Conservation (phyloP, 35 echinoderm and acorn worm species). For the Diadema setosum region DNA sequence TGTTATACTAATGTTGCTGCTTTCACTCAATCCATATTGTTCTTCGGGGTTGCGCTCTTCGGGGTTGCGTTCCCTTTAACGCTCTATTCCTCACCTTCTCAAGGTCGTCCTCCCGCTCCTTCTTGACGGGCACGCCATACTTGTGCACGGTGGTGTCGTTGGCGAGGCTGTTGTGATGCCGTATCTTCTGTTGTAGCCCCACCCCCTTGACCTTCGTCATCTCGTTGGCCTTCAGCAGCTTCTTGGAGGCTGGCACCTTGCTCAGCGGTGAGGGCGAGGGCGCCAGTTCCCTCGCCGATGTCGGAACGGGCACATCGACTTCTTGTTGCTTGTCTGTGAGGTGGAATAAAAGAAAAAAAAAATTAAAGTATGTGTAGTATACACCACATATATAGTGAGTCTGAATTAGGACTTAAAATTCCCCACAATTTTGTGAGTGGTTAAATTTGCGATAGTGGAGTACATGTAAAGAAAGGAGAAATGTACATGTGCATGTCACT, state of each 20-base stretch:
- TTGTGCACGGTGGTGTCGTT: slow-evolving; percentile 45
- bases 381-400: no score
- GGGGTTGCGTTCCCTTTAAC: no score
- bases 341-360: no score
- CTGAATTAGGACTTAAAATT: no score
- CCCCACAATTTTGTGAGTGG: no score
- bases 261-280: slow-evolving; percentile 70
- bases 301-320: slow-evolving; percentile 69
- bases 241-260: slow-evolving; percentile 18
- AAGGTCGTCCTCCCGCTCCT: slow-evolving; percentile 73
- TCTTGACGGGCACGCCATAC: slow-evolving; percentile 56
- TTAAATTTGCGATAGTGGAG: no score
- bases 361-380: no score
- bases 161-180: slow-evolving; percentile 63
- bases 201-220: slow-evolving; percentile 54
- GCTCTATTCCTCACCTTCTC: slow-evolving; percentile 56
- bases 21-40: no score
- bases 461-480: no score
- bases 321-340: slow-evolving; percentile 84
- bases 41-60: no score
- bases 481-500: no score
- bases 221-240: slow-evolving; percentile 37
- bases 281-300: slow-evolving; percentile 46
- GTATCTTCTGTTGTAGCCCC: slow-evolving; percentile 57
- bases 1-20: no score